phyloP scores from a whole-genome alignment of 2,797 vertebrate species.

The Rhinophrynus dorsalis region DNA sequence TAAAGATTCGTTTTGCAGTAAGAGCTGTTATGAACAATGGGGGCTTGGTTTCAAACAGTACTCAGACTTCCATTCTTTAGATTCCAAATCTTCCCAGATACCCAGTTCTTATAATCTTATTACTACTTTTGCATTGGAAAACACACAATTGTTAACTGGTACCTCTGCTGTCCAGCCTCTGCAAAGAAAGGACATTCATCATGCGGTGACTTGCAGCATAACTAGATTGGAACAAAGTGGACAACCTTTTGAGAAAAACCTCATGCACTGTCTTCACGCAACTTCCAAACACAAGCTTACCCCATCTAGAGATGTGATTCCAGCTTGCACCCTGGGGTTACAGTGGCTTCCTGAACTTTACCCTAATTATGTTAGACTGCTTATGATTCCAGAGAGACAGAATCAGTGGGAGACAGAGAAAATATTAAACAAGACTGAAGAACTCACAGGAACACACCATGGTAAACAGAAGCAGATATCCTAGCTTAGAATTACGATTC shows the following conservation, averaged over 20 bases:
- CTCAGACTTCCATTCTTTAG: neutral
- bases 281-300: neutral
- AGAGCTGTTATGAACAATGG: neutral
- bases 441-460: neutral
- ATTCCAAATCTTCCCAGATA: neutral
- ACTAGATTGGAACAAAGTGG: neutral
- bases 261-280: neutral
- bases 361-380: conserved; percentile 51
- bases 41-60: too few species aligned
- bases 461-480: conserved; percentile 11
- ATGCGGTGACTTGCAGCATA: too few species aligned
- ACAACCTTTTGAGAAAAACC: neutral
- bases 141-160: neutral
- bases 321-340: conserved; percentile 46
- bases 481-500: too few species aligned
- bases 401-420: neutral
- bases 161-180: neutral
- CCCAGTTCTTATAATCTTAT: neutral
- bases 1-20: neutral
- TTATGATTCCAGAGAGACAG: conserved; percentile 48
- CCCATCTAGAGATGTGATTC: neutral
- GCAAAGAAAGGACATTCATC: neutral
- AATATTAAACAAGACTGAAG: neutral
- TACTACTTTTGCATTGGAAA: neutral
- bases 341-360: conserved; percentile 72